phyloP scores from a whole-genome alignment of 2,113 vertebrate species.

The Leptocoma aspasia region DNA sequence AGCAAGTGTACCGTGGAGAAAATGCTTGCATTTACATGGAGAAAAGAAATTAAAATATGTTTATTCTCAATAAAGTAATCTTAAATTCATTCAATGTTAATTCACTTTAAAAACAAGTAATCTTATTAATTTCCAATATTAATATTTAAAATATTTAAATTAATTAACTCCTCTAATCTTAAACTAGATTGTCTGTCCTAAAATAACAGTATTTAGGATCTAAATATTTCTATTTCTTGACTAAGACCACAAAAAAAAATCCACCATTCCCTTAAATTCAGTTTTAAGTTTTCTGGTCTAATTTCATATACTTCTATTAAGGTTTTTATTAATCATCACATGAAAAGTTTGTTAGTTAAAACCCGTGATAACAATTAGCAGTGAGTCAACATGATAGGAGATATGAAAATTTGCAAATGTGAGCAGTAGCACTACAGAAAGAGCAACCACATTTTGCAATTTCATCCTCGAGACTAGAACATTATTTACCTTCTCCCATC shows the following conservation, averaged over 20 bases:
- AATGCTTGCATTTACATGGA: neutral
- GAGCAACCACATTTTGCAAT: rapidly evolving
- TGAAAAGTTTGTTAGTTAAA: neutral
- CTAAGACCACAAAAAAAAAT: neutral
- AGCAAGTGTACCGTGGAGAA: neutral
- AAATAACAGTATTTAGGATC: neutral
- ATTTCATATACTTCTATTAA: neutral
- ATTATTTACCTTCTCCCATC: neutral
- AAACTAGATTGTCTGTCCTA: neutral
- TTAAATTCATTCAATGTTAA: neutral
- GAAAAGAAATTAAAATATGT: neutral
- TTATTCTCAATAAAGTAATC: neutral
- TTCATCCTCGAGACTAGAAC: neutral
- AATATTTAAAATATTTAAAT: too few species aligned
- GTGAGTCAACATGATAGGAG: neutral
- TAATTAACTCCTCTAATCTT: neutral
- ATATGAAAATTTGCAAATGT: neutral
- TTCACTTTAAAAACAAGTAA: neutral
- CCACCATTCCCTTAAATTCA: neutral
- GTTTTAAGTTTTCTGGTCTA: neutral
- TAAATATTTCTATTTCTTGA: neutral
- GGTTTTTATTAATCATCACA: neutral
- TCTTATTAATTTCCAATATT: neutral
- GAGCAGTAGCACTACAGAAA: neutral
- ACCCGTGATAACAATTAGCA: neutral